Evolutionary conservation across 2,888 invertebrate genomes (phyloP), one percentile per base, ranked within the genome.

Genomic region (Lasius fuliginosus): DNA sequence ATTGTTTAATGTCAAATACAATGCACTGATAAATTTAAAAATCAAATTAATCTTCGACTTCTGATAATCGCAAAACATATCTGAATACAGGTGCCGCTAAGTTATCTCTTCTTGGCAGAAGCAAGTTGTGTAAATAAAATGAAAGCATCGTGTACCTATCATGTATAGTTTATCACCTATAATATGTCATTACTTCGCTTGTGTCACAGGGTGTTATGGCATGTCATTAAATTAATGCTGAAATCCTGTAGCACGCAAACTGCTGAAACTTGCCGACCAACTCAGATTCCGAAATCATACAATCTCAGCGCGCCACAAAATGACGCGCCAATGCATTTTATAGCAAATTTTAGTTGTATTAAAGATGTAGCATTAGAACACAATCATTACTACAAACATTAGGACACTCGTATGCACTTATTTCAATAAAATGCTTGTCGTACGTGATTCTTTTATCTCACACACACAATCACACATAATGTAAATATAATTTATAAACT

Each of bases 141-240:
- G 60, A 77, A 88, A 40, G 23, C 33, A 40, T 81, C 79, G 11
- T 27, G 53, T 71, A 76, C 75, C 67, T 74, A 64, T 56, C 65
- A 36, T 76, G 67, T 60, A 62, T 30, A 58, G 60, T 81, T 81
- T 73, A 71, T 83, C 49, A 27, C 49, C 65, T 42, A 75, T 73
- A 75, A 58, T 67, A 67, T 67, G 69, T 74, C 40, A 71, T 82
- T 79, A 76, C 77, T 83, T 60, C 73, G 67, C 71, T 68, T 68
- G 27, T 75, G 82, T 74, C 81, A 56, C 77, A 36, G 46, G 79
- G n/a, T 49, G 73, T 69, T 81, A 71, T 68, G 71, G 65, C 82
- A 60, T 79, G 83, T 85, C 74, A 53, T 60, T 58, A 79, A 79
- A 27, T 49, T 76, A 73, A 71, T 60, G 77, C 53, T 33, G 62